Evolutionary conservation across 2,888 invertebrate species (phyloP).

Genomic region (Cantharis flavilabris): DNA sequence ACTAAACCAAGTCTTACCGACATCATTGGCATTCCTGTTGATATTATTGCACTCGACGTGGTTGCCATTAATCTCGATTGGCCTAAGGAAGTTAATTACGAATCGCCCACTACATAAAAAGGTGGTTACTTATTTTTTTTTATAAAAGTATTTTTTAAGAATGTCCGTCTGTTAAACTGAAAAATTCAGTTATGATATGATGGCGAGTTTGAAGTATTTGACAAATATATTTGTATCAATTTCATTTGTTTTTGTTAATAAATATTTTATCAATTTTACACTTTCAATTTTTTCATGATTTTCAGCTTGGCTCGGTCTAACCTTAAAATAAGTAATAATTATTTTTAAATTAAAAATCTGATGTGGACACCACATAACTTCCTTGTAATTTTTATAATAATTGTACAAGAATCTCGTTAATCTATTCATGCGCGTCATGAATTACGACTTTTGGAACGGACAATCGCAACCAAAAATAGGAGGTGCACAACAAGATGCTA

Average conservation of each 20-base stretch:
- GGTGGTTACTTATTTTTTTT: not conserved
- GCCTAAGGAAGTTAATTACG: constrained; percentile 61
- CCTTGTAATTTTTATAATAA: too few species aligned
- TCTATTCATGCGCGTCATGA: too few species aligned
- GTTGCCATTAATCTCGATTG: constrained; percentile 74
- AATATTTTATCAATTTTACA: too few species aligned
- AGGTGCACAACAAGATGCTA: too few species aligned
- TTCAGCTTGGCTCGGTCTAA: too few species aligned
- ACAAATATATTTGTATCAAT: not conserved
- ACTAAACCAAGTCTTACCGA: constrained; percentile 77
- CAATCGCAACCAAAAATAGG: too few species aligned
- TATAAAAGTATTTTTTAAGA: not conserved
- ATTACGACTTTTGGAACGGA: too few species aligned
- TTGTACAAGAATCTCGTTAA: too few species aligned
- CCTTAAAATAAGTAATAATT: too few species aligned
- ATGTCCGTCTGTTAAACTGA: not conserved
- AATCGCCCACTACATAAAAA: not conserved
- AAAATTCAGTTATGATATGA: not conserved
- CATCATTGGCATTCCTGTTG: constrained; percentile 71
- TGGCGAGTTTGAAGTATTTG: not conserved
- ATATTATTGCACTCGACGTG: constrained; percentile 93
- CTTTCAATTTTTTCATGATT: too few species aligned
- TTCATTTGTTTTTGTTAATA: not conserved
- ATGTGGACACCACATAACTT: too few species aligned
- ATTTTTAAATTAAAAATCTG: too few species aligned